These are phyloP conservation scores for Drosophila carrolli DNA, from an alignment of 1,140 invertebrate species.

Conservation along the genomic window DNA sequence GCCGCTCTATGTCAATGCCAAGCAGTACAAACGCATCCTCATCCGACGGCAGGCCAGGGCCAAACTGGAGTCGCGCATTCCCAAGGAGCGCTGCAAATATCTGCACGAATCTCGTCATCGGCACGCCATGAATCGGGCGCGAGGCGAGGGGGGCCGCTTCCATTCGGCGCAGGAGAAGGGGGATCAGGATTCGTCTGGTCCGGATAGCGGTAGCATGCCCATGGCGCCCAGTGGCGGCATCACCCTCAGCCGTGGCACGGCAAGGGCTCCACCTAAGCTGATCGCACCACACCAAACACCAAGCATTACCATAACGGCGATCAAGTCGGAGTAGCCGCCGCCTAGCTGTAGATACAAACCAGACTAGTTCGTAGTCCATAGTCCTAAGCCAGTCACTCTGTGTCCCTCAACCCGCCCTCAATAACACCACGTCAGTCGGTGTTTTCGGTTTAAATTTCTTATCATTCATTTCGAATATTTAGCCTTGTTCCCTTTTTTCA, in stretches of 20 bases:
- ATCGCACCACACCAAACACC: conserved; percentile 83
- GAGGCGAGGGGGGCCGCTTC: conserved; percentile 98
- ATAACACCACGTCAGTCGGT: background rate
- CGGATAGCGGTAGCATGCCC: conserved; percentile 46
- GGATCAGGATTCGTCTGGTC: conserved; percentile 45
- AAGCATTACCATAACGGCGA: conserved; percentile 81
- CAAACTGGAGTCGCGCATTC: conserved; percentile 97
- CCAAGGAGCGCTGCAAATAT: conserved; percentile 99
- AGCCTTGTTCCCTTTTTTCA: background rate
- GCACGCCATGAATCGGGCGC: conserved; percentile 98
- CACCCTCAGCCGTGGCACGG: conserved; percentile 61
- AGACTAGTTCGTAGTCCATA: conserved; percentile 27
- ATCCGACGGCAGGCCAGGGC: conserved; percentile 95
- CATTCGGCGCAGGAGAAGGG: conserved; percentile 88
- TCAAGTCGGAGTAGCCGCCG: conserved; percentile 64
- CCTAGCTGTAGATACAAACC: conserved; percentile 14
- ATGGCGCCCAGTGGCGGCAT: conserved; percentile 48
- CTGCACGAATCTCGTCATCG: conserved; percentile 98
- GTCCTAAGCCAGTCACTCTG: conserved; percentile 36
- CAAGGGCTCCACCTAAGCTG: conserved; percentile 71
- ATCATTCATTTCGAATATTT: conserved; percentile 35
- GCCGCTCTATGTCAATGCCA: conserved; percentile 99
- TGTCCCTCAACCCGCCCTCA: conserved; percentile 3
- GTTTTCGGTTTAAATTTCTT: conserved; percentile 33
- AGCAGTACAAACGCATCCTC: conserved; percentile 96